phyloP scores from a whole-genome alignment of 2,113 vertebrate genomes.

The Furnarius figulus region DNA sequence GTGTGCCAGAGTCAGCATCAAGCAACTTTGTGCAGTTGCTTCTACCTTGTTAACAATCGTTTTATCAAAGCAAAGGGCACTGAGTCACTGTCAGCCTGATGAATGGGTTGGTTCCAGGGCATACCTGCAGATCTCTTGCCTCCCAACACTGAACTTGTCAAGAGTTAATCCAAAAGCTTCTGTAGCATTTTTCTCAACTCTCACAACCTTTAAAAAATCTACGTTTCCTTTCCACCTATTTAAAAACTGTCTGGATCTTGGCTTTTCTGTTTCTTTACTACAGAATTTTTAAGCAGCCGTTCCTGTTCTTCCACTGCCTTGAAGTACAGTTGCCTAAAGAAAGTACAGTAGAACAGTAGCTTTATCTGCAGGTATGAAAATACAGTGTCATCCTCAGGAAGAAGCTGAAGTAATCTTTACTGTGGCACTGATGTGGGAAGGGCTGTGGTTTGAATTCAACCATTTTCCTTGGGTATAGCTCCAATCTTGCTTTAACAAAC shows the following conservation, averaged over 20 bases:
- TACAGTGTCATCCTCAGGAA: not conserved
- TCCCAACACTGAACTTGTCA: not conserved
- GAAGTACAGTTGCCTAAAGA: not conserved
- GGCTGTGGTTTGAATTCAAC: not conserved
- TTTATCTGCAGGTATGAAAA: not conserved
- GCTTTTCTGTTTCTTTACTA: not conserved
- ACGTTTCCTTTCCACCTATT: fast-evolving
- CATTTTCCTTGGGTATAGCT: not conserved
- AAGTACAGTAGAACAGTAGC: not conserved
- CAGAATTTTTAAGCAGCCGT: not conserved
- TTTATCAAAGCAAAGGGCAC: not conserved
- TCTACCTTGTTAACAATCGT: not conserved
- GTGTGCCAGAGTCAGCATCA: not conserved
- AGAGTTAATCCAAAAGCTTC: not conserved
- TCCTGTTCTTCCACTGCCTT: not conserved
- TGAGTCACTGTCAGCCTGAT: not conserved
- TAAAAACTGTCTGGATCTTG: not conserved
- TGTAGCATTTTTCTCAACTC: not conserved
- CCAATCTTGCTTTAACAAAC: not conserved
- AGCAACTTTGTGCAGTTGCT: not conserved
- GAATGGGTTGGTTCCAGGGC: not conserved
- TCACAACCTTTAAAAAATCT: not conserved
- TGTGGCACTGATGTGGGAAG: not conserved
- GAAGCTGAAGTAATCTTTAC: not conserved
- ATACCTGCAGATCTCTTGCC: not conserved